Conservation (phyloP, 2,888 invertebrate species). For the Cremastobaeus sp. region DNA sequence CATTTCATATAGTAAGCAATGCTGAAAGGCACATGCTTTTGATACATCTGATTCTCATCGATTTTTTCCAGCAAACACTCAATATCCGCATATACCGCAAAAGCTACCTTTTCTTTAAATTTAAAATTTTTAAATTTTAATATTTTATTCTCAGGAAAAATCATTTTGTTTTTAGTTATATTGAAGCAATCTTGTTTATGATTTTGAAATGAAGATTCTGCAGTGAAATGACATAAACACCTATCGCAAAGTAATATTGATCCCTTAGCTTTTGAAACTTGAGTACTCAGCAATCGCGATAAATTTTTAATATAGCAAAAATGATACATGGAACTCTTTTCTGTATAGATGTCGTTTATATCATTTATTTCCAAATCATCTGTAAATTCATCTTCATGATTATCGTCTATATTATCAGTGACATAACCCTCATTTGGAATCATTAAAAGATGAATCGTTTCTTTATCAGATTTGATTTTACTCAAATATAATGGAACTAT, state of each 20-base stretch:
- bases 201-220: background rate
- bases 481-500: background rate
- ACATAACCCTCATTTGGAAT: no score
- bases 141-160: conserved; percentile 3
- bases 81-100: conserved; percentile 40
- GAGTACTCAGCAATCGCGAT: no score
- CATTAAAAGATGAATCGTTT: background rate
- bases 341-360: no score
- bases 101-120: conserved; percentile 24
- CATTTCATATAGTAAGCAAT: no score
- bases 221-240: no score
- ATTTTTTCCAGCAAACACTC: background rate
- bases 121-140: conserved; percentile 11
- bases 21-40: no score
- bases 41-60: conserved; percentile 17
- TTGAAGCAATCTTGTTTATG: conserved; percentile 9
- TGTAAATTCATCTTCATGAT: no score
- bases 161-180: conserved; percentile 12
- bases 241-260: no score
- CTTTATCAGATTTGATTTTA: background rate
- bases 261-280: no score
- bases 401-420: no score
- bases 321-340: no score
- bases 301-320: conserved; percentile 6
- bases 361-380: conserved; percentile 9